phyloP scores from a whole-genome alignment of 2,113 vertebrate genomes.

The Phalacrocorax carbo region DNA sequence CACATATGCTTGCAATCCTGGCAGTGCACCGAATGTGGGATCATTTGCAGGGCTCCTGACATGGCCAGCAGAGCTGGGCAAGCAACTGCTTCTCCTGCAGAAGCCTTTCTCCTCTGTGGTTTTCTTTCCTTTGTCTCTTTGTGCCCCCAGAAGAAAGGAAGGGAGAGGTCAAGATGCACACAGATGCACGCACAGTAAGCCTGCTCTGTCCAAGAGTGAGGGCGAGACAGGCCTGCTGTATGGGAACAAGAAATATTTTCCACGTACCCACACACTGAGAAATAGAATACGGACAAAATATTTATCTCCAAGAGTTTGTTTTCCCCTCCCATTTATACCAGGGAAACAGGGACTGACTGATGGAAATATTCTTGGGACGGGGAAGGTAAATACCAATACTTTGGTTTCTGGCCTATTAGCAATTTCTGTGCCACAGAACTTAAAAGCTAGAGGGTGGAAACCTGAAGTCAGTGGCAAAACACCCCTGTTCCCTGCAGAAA shows the following conservation, averaged over 20 bases:
- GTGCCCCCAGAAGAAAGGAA: not conserved
- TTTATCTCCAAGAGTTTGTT: not conserved
- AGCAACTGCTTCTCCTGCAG: not conserved
- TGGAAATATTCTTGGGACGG: not conserved
- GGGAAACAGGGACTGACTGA: not conserved
- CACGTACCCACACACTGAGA: not conserved
- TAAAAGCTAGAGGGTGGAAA: not conserved
- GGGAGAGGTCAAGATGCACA: not conserved
- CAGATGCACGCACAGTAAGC: not conserved
- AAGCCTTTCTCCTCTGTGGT: not conserved
- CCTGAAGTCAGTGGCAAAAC: not conserved
- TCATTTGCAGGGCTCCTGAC: not conserved
- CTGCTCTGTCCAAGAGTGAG: not conserved
- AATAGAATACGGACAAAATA: not conserved
- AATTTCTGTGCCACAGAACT: not conserved
- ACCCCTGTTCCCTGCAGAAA: not conserved
- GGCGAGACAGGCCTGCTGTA: not conserved
- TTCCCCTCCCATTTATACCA: not conserved
- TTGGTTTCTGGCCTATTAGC: not conserved
- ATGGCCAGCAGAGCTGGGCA: not conserved
- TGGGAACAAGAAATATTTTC: not conserved
- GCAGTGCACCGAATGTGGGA: rapidly evolving
- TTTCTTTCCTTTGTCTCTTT: not conserved
- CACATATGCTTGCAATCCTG: not conserved
- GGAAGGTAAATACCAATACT: not conserved